phyloP scores from a whole-genome alignment of 2,797 vertebrate genomes.

The Pterois miles region DNA sequence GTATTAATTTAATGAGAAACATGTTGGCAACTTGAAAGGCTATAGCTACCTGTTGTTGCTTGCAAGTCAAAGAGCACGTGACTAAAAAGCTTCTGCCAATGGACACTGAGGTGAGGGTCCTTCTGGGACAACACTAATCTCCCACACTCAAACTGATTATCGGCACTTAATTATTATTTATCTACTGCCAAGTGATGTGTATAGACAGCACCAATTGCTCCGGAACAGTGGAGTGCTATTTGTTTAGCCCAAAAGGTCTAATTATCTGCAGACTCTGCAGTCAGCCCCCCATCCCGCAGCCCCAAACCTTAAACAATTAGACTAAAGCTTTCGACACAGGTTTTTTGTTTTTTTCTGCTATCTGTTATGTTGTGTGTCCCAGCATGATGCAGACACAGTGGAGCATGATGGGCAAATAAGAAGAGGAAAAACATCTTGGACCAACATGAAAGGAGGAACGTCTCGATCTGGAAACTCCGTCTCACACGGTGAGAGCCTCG shows the following conservation, averaged over 20 bases:
- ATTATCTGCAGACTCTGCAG: conserved; percentile 65
- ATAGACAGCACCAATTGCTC: conserved; percentile 52
- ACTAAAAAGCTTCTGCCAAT: conserved; percentile 18
- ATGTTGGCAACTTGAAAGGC: conserved; percentile 9
- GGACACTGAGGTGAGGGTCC: conserved; percentile 42
- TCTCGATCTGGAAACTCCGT: conserved; percentile 43
- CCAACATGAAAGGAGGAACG: conserved; percentile 58
- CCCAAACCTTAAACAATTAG: conserved; percentile 47
- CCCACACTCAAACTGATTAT: conserved; percentile 44
- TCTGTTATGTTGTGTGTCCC: conserved; percentile 25
- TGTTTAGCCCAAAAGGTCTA: conserved; percentile 75
- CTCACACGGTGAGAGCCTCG: conserved; percentile 55
- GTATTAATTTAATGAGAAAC: conserved; percentile 28
- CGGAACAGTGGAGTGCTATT: conserved; percentile 58
- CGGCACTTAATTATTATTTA: conserved; percentile 69
- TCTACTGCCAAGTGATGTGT: conserved; percentile 49
- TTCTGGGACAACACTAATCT: conserved; percentile 30
- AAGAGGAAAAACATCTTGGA: conserved; percentile 41
- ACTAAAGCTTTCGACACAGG: conserved; percentile 31
- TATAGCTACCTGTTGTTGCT: background rate
- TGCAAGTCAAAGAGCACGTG: background rate
- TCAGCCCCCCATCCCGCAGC: background rate
- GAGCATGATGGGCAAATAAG: conserved; percentile 45
- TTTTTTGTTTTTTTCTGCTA: conserved; percentile 24
- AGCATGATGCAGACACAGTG: conserved; percentile 27